Evolutionary conservation across 1,140 invertebrate species (phyloP).

Genomic region (Hormaphis cornu): DNA sequence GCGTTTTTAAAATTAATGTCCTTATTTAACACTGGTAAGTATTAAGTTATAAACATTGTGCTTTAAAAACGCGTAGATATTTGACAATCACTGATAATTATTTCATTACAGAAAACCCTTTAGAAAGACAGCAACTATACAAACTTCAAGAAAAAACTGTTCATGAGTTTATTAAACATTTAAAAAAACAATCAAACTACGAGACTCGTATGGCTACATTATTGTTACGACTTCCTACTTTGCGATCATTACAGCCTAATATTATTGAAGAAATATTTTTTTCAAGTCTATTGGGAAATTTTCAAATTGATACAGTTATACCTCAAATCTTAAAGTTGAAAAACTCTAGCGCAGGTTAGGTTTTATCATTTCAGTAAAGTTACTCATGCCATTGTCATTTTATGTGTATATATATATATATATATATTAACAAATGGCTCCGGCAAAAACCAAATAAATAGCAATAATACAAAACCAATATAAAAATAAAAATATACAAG

Average conservation of each 20-base stretch:
- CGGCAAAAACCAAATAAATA: not conserved
- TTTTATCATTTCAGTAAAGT: not conserved
- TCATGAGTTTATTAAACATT: conserved; percentile 56
- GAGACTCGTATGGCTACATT: conserved; percentile 56
- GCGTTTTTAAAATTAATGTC: conserved; percentile 82
- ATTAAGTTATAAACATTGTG: not conserved
- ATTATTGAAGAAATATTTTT: conserved; percentile 89
- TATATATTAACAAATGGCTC: not conserved
- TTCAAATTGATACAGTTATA: conserved; percentile 85
- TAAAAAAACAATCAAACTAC: conserved; percentile 46
- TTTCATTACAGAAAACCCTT: conserved; percentile 44
- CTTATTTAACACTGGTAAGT: conserved; percentile 61
- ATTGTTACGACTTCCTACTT: conserved; percentile 62
- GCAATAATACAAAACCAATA: not conserved
- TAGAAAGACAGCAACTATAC: conserved; percentile 47
- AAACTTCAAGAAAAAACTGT: conserved; percentile 64
- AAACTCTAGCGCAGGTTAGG: not conserved
- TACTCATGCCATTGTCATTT: not conserved
- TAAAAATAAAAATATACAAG: not conserved
- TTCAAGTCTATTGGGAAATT: conserved; percentile 76
- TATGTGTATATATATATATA: not conserved
- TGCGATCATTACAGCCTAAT: conserved; percentile 64
- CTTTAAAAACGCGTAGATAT: not conserved
- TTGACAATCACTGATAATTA: not conserved
- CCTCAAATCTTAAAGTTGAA: conserved; percentile 79